Conservation (phyloP, 2,888 invertebrate species). For the Colostygia pectinataria region DNA sequence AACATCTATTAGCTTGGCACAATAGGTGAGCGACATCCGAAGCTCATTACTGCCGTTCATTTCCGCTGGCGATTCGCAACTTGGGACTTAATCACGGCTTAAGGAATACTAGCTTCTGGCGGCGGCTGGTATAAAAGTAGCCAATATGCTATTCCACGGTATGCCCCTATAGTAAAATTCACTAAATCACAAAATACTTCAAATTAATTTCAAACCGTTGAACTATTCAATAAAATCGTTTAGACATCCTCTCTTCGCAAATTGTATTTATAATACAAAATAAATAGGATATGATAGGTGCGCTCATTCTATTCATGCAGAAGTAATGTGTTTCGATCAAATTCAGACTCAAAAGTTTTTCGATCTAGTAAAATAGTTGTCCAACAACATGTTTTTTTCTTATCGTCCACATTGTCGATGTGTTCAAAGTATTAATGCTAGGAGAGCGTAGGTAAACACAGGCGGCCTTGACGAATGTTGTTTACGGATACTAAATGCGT, state of each 20-base stretch:
- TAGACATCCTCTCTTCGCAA: too few species aligned
- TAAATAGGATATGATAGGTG: too few species aligned
- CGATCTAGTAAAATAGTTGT: not conserved
- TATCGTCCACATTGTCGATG: constrained; percentile 39
- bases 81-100: constrained; percentile 63
- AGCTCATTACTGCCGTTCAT: constrained; percentile 79
- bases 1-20: constrained; percentile 80
- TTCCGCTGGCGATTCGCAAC: constrained; percentile 78
- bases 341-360: too few species aligned
- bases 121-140: too few species aligned
- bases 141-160: too few species aligned
- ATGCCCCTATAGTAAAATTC: too few species aligned
- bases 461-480: constrained; percentile 65
- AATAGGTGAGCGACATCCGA: constrained; percentile 83
- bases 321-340: too few species aligned
- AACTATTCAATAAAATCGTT: too few species aligned
- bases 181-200: too few species aligned
- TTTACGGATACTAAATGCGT: constrained; percentile 69
- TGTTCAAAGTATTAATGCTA: constrained; percentile 43
- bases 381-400: constrained; percentile 22
- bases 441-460: constrained; percentile 58
- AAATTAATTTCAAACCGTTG: too few species aligned
- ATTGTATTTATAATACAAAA: too few species aligned
- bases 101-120: constrained; percentile 46
- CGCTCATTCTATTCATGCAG: too few species aligned